Conservation (phyloP, 2,113 vertebrate species). For the Dendropsophus ebraccatus region DNA sequence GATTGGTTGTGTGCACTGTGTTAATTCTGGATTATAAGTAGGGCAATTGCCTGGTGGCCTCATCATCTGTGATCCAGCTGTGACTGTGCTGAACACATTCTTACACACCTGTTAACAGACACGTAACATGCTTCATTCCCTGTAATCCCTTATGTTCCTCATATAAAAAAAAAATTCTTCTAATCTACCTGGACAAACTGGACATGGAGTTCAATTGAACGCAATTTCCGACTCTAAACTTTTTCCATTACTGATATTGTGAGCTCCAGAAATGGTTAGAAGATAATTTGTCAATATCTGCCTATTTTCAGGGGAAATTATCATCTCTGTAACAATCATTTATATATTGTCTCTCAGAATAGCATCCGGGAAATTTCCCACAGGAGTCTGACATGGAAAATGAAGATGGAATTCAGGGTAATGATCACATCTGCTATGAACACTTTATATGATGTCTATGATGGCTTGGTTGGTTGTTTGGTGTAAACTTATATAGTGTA, state of each 20-base stretch:
- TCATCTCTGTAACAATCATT: constrained; percentile 15
- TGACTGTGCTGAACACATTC: not conserved
- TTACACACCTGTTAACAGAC: not conserved
- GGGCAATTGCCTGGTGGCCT: not conserved
- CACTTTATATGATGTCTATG: not conserved
- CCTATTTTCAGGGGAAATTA: constrained; percentile 36
- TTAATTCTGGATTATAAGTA: not conserved
- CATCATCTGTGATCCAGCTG: not conserved
- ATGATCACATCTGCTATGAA: not conserved
- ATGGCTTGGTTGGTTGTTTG: not conserved
- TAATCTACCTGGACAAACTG: not conserved
- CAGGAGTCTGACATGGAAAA: not conserved
- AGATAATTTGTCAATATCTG: constrained; percentile 2
- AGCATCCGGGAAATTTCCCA: constrained; percentile 6
- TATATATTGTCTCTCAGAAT: constrained; percentile 8
- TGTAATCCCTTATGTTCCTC: not conserved
- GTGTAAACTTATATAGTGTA: not conserved
- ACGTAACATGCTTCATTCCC: not conserved
- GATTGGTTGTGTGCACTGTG: not conserved
- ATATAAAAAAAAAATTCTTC: constrained; percentile 9
- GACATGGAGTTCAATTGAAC: not conserved
- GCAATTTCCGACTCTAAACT: not conserved
- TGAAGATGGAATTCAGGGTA: not conserved
- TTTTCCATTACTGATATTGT: not conserved
- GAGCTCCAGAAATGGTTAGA: not conserved